phyloP scores from a whole-genome alignment of 2,888 invertebrate genomes.

The Amblyjoppa proteus region DNA sequence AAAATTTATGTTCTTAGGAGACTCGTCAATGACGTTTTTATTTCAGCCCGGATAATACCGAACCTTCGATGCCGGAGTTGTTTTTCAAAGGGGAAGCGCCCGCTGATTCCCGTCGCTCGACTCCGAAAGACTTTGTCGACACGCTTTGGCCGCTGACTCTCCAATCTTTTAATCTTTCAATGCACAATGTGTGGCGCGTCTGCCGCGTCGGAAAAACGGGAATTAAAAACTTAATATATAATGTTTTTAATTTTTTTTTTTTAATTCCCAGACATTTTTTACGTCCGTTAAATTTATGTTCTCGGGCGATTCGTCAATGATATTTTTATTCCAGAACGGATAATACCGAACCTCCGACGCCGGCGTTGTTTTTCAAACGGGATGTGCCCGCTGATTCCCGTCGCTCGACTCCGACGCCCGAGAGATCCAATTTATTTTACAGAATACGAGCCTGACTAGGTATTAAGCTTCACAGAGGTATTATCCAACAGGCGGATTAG shows the following conservation, averaged over 20 bases:
- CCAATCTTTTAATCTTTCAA: no score
- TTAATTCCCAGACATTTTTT: neutral
- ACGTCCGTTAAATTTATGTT: neutral
- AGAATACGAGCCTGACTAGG: neutral
- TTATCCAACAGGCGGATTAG: conserved; percentile 4
- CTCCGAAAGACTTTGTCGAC: conserved; percentile 37
- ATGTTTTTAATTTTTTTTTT: neutral
- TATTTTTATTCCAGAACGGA: neutral
- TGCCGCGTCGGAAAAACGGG: no score
- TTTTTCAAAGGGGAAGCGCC: neutral
- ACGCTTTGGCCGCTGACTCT: neutral
- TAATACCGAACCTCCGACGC: neutral
- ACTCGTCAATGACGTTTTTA: neutral
- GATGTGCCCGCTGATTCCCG: neutral
- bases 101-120: neutral
- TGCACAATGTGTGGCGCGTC: no score
- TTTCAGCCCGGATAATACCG: neutral
- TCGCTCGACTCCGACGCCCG: neutral
- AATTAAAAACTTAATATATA: no score
- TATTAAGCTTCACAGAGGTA: neutral
- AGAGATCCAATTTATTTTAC: neutral
- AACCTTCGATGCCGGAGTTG: neutral
- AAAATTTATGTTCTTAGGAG: neutral
- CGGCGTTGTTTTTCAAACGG: neutral
- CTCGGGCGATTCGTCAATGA: neutral